Evolutionary conservation across 2,797 vertebrate species (phyloP).

Genomic region (Trachops cirrhosus): DNA sequence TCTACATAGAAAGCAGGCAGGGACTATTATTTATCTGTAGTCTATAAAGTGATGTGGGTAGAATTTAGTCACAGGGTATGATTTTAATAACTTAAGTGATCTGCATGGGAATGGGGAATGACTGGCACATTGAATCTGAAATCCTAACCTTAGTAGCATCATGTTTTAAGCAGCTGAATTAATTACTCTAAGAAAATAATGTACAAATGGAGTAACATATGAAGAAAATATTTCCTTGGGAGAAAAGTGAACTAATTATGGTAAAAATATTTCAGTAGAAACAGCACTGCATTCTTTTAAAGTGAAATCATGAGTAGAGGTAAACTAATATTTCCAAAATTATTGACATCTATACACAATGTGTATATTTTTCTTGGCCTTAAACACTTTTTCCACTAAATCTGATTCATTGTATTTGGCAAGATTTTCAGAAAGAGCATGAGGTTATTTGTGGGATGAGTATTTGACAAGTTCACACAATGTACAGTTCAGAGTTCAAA

Average conservation of each 20-base stretch:
- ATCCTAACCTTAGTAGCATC: neutral
- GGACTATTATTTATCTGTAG: neutral
- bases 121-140: neutral
- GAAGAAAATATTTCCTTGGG: conserved; percentile 43
- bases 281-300: conserved; percentile 45
- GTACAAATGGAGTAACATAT: neutral
- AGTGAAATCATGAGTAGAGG: conserved; percentile 51
- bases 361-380: conserved; percentile 67
- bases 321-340: conserved; percentile 66
- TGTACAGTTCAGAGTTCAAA: conserved; percentile 71
- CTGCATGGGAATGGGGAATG: neutral
- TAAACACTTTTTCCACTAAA: conserved; percentile 54
- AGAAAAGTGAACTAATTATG: conserved; percentile 55
- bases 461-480: conserved; percentile 69
- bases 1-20: neutral
- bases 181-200: conserved; percentile 50
- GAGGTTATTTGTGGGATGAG: conserved; percentile 62
- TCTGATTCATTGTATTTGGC: conserved; percentile 57
- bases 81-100: neutral
- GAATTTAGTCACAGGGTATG: neutral
- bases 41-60: neutral
- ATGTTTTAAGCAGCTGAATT: conserved; percentile 29
- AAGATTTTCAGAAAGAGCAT: conserved; percentile 58
- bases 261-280: conserved; percentile 55
- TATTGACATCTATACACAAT: conserved; percentile 57